Evolutionary conservation across 2,888 invertebrate species (phyloP).

Genomic region (Sepioteuthis lessoniana): DNA sequence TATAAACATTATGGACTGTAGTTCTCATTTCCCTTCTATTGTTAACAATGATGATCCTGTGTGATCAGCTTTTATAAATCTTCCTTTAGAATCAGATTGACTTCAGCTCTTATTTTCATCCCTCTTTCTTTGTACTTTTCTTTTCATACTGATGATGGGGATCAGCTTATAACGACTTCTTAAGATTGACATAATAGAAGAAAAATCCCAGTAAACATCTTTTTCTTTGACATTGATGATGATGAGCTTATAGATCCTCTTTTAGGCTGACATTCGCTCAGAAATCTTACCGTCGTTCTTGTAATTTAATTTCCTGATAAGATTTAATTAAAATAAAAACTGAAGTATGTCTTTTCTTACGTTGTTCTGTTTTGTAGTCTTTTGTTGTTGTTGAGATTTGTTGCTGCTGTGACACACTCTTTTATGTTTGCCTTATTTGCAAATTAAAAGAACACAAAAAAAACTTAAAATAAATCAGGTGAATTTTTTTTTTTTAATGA

Average conservation of each 20-base stretch:
- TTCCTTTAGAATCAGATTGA: neutral
- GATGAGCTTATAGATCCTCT: neutral
- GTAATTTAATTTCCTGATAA: constrained; percentile 33
- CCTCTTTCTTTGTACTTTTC: neutral
- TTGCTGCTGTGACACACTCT: neutral
- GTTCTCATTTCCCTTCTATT: neutral
- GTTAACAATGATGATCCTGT: neutral
- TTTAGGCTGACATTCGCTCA: neutral
- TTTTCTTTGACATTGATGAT: neutral
- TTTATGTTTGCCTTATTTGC: neutral
- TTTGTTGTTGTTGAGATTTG: neutral
- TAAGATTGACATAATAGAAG: neutral
- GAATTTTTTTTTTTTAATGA: neutral
- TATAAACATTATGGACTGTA: too few species aligned
- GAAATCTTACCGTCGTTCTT: neutral
- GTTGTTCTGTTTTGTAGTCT: neutral
- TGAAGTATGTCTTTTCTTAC: neutral
- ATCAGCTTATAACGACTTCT: neutral
- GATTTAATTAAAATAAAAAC: constrained; percentile 21
- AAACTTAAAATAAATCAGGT: neutral
- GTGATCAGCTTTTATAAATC: neutral
- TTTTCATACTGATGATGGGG: neutral
- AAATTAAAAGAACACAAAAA: neutral
- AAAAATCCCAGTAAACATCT: neutral
- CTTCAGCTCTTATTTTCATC: neutral